These are phyloP conservation scores for Atopsyche davidsoni DNA, from an alignment of 1,140 invertebrate genomes.

Conservation along the genomic window DNA sequence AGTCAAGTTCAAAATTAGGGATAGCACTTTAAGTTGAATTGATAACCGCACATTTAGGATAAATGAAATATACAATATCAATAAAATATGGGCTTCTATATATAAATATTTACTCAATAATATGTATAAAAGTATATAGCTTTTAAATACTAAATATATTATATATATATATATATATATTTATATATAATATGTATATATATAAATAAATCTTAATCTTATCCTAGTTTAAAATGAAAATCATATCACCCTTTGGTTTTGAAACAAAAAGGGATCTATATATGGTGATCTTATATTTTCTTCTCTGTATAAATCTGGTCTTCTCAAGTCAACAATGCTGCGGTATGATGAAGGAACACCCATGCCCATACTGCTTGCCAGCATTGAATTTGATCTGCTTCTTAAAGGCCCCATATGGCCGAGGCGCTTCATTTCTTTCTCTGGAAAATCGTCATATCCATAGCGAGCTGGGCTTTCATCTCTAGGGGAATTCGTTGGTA, in stretches of 20 bases:
- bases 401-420: constrained; percentile 26
- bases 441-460: constrained; percentile 21
- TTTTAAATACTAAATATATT: constrained; percentile 1
- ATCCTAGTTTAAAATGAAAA: constrained; percentile 13
- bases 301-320: constrained; percentile 34
- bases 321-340: constrained; percentile 38
- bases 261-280: constrained; percentile 26
- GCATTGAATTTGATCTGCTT: constrained; percentile 29
- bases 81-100: neutral
- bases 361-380: constrained; percentile 18
- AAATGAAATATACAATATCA: neutral
- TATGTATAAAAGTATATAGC: neutral
- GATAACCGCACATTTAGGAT: constrained; percentile 14
- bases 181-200: constrained; percentile 8
- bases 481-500: constrained; percentile 33
- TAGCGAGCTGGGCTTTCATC: constrained; percentile 30
- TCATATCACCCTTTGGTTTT: constrained; percentile 28
- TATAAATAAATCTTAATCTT: constrained; percentile 3
- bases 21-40: constrained; percentile 10
- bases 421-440: constrained; percentile 14
- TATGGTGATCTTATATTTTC: constrained; percentile 22
- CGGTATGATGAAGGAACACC: constrained; percentile 21
- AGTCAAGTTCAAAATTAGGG: neutral
- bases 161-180: constrained; percentile 14
- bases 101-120: neutral